phyloP scores from a whole-genome alignment of 2,113 vertebrate genomes.

The Chaenocephalus aceratus region DNA sequence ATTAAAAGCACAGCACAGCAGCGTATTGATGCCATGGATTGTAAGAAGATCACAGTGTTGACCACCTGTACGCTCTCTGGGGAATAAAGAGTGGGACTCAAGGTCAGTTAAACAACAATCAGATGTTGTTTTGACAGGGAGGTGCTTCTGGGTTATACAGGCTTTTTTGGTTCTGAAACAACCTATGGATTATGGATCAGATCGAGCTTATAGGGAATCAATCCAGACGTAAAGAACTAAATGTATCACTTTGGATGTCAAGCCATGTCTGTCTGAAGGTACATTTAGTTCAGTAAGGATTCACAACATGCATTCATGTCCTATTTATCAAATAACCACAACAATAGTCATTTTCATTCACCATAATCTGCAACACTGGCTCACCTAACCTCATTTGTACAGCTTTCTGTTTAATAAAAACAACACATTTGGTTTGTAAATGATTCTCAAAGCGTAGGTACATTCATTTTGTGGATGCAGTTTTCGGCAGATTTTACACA shows the following conservation, averaged over 20 bases:
- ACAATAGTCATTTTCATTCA: background rate
- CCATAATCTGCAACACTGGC: background rate
- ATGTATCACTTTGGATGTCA: constrained; percentile 1
- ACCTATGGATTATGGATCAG: constrained; percentile 13
- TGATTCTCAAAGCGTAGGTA: constrained; percentile 5
- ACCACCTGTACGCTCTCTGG: constrained; percentile 4
- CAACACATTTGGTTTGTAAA: constrained; percentile 39
- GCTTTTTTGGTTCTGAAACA: constrained; percentile 30
- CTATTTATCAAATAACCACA: constrained; percentile 10
- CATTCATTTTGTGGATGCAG: constrained; percentile 34
- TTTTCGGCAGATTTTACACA: constrained; percentile 31
- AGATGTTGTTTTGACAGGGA: constrained; percentile 45
- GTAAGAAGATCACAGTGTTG: constrained; percentile 52
- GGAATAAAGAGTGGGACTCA: constrained; percentile 29
- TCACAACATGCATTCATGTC: background rate
- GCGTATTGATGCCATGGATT: constrained; percentile 42
- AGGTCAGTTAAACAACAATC: constrained; percentile 53
- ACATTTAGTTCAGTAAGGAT: constrained; percentile 6
- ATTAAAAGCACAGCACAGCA: constrained; percentile 39
- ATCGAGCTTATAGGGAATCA: constrained; percentile 28
- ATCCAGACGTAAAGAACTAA: constrained; percentile 25
- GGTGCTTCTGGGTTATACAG: constrained; percentile 25
- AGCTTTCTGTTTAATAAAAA: background rate
- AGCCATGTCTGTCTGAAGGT: background rate
- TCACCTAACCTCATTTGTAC: constrained; percentile 38